These are phyloP conservation scores for Idris sp. DNA, from an alignment of 1,140 invertebrate genomes.

Conservation along the genomic window DNA sequence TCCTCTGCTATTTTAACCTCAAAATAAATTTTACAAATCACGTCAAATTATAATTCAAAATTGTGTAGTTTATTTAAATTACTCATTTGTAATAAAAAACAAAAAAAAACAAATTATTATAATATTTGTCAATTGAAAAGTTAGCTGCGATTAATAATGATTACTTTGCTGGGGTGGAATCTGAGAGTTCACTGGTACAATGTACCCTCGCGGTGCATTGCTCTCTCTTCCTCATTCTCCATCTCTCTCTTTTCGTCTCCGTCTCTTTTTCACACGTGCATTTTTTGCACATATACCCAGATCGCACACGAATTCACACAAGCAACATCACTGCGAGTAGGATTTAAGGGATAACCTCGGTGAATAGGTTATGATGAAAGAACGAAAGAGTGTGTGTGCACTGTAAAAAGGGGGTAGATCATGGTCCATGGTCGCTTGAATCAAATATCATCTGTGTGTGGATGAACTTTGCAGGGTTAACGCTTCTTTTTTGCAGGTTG, in stretches of 20 bases:
- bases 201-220: conserved; percentile 76
- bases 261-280: conserved; percentile 42
- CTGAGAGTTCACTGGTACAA: conserved; percentile 77
- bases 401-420: not conserved
- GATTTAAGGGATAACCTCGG: not conserved
- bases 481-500: conserved; percentile 21
- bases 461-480: conserved; percentile 20
- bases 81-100: too few relatives aligned
- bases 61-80: too few relatives aligned
- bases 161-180: conserved; percentile 55
- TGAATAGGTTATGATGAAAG: conserved; percentile 3
- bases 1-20: too few relatives aligned
- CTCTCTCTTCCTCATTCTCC: conserved; percentile 76
- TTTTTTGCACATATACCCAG: conserved; percentile 22
- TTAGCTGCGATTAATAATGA: too few relatives aligned
- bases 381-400: not conserved
- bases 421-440: conserved; percentile 2
- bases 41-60: too few relatives aligned
- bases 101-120: too few relatives aligned
- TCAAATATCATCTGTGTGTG: conserved; percentile 1
- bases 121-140: too few relatives aligned
- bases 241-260: conserved; percentile 31
- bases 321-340: not conserved
- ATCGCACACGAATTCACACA: too few relatives aligned
- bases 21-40: too few relatives aligned